phyloP scores from a whole-genome alignment of 2,113 vertebrate genomes.

The Paramormyrops kingsleyae region DNA sequence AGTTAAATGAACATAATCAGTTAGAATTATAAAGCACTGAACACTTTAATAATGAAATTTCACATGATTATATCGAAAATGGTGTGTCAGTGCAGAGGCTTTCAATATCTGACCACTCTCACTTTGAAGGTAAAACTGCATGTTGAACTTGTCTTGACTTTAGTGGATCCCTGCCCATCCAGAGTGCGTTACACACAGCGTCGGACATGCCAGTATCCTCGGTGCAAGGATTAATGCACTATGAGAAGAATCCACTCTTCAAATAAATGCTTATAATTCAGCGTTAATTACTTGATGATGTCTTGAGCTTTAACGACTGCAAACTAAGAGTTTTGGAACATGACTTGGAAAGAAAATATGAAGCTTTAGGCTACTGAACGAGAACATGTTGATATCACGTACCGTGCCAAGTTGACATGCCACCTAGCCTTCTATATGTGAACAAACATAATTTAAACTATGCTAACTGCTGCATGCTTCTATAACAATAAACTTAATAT shows the following conservation, averaged over 20 bases:
- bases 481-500: not conserved
- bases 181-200: not conserved
- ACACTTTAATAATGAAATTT: not conserved
- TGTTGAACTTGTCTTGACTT: not conserved
- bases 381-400: not conserved
- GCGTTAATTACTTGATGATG: not conserved
- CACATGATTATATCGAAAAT: not conserved
- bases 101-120: not conserved
- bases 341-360: not conserved
- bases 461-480: not conserved
- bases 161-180: not conserved
- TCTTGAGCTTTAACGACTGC: not conserved
- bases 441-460: not conserved
- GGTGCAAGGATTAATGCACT: not conserved
- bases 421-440: not conserved
- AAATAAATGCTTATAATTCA: not conserved
- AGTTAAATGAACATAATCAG: not conserved
- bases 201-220: not conserved
- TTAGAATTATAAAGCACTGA: not conserved
- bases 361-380: not conserved
- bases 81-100: not conserved
- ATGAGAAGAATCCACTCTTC: not conserved
- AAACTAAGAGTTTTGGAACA: not conserved
- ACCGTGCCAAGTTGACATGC: not conserved
- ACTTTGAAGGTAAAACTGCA: not conserved